These are phyloP conservation scores for Corydoras maculifer DNA, from an alignment of 2,113 vertebrate genomes.

Conservation along the genomic window DNA sequence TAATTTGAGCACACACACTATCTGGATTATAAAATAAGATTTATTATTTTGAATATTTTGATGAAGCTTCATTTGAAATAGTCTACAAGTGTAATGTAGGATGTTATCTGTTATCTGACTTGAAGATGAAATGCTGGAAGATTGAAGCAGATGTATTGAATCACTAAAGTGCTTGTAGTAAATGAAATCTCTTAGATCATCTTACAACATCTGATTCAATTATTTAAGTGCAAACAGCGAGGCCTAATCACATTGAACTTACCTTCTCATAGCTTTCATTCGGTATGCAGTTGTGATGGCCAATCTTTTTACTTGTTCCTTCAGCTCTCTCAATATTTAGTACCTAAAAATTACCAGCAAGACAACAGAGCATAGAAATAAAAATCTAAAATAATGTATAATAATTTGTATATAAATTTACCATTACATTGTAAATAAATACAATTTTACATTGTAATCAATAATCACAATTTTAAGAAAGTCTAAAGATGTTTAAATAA, in stretches of 20 bases:
- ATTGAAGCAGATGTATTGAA: neutral
- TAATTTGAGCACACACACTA: too few species aligned
- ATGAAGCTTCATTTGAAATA: neutral
- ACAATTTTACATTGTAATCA: too few species aligned
- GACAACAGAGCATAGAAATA: neutral
- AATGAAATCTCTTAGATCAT: conserved; percentile 18
- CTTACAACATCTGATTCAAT: neutral
- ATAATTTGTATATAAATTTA: neutral
- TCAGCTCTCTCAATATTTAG: conserved; percentile 21
- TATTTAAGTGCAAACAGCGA: neutral
- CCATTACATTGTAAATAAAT: too few species aligned
- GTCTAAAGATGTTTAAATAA: too few species aligned
- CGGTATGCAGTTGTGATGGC: conserved; percentile 41
- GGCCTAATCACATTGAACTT: neutral
- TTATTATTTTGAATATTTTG: too few species aligned
- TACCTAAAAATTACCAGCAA: conserved; percentile 22
- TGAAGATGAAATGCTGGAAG: neutral
- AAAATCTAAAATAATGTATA: neutral
- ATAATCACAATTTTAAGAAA: too few species aligned
- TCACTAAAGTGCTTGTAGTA: neutral
- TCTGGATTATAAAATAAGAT: too few species aligned
- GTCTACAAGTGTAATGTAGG: neutral
- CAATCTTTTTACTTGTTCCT: conserved; percentile 16
- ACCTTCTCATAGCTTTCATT: conserved; percentile 38
- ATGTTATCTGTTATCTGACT: neutral